Conservation (phyloP, 2,888 invertebrate genomes). For the Arrhopalites spinosus region DNA sequence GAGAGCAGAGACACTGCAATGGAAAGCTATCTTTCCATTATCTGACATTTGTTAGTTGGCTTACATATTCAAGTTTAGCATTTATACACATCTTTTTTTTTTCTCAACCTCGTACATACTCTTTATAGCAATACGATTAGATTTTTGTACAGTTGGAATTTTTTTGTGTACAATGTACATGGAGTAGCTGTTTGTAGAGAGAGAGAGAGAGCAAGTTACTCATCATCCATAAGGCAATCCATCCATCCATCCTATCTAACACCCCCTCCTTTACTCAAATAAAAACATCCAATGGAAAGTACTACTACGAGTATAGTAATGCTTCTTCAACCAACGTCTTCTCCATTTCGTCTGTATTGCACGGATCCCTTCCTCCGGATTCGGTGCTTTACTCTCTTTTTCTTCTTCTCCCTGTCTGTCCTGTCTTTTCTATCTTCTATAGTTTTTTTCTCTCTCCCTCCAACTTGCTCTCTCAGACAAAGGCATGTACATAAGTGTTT, state of each 20-base stretch:
- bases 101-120: not conserved
- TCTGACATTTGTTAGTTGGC: conserved; percentile 25
- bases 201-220: conserved; percentile 12
- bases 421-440: not conserved
- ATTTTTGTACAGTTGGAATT: not conserved
- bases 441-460: conserved; percentile 18
- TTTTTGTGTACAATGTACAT: not conserved
- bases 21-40: conserved; percentile 13
- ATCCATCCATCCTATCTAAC: conserved; percentile 33
- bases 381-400: not conserved
- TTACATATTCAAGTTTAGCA: conserved; percentile 11
- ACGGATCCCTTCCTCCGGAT: no score
- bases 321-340: not conserved
- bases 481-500: conserved; percentile 4
- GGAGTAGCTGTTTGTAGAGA: not conserved
- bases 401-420: not conserved
- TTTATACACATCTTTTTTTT: not conserved
- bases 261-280: conserved; percentile 40
- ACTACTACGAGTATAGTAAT: conserved; percentile 15
- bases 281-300: conserved; percentile 39
- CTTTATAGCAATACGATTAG: not conserved
- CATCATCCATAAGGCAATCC: conserved; percentile 38
- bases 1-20: not conserved
- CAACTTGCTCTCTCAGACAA: conserved; percentile 15
- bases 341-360: not conserved